phyloP scores from a whole-genome alignment of 2,888 invertebrate species.

The Branchellion lobata region DNA sequence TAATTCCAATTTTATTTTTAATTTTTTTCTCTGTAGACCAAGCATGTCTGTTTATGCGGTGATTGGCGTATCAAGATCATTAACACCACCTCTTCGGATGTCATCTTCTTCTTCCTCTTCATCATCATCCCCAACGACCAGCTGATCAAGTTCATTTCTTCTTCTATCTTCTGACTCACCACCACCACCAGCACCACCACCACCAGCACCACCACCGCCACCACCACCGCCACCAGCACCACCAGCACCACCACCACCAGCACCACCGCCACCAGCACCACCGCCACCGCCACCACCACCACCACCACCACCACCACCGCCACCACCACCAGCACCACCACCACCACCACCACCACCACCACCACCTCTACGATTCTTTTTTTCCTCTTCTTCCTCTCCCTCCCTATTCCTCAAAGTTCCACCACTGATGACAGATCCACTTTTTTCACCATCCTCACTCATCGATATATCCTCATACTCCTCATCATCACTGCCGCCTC shows the following conservation, averaged over 20 bases:
- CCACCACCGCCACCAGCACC: not conserved
- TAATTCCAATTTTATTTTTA: no score
- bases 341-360: not conserved
- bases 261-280: not conserved
- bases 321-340: constrained; percentile 1
- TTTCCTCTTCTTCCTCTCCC: not conserved
- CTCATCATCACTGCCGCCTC: constrained; percentile 16
- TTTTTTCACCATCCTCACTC: not conserved
- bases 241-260: not conserved
- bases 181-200: no score
- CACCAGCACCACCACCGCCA: no score
- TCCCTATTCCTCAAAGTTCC: no score
- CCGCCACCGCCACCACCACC: not conserved
- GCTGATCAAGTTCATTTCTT: no score
- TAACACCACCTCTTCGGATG: no score
- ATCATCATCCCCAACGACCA: no score
- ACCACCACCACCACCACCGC: constrained; percentile 5
- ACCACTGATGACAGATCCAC: not conserved
- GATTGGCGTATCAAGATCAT: no score
- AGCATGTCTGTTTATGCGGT: no score
- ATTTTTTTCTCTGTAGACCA: no score
- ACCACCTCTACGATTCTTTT: not conserved
- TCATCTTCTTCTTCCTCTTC: no score
- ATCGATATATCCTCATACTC: not conserved
- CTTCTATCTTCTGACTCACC: no score